Percentiles rank a stretch among this genome's conserved stretches.
phyloP scores from a whole-genome alignment of 92 coral and sea anemone genomes.

The Porites divaricata region DNA sequence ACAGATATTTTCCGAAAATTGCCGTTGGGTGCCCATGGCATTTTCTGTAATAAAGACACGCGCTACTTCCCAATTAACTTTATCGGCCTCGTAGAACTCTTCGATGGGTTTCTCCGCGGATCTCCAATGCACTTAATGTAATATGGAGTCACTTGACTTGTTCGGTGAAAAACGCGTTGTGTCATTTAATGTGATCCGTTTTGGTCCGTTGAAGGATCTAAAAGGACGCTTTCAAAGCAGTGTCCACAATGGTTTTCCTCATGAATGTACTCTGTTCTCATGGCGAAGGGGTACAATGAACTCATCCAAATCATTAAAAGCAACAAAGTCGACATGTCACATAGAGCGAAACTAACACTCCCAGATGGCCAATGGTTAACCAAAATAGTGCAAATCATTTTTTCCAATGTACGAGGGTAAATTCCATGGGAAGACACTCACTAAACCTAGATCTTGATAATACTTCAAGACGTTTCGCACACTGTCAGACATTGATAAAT shows the following conservation, averaged over 20 bases:
- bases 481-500: constrained; percentile 20
- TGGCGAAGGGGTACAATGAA: constrained; percentile 56
- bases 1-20: too few species aligned
- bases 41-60: constrained; percentile 56
- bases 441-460: constrained; percentile 48
- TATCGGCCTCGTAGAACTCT: not conserved
- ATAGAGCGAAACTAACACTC: constrained; percentile 58
- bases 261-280: constrained; percentile 27
- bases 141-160: constrained; percentile 2
- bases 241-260: constrained; percentile 43
- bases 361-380: constrained; percentile 53
- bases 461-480: constrained; percentile 34
- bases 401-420: constrained; percentile 36
- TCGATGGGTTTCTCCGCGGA: constrained; percentile 44
- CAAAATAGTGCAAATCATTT: constrained; percentile 45
- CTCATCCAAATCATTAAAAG: constrained; percentile 71
- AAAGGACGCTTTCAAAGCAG: constrained; percentile 55
- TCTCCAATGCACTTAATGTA: constrained; percentile 54
- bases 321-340: constrained; percentile 39
- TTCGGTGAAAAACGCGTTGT: constrained; percentile 3
- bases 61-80: constrained; percentile 29
- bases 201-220: constrained; percentile 22
- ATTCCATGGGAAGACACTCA: constrained; percentile 51
- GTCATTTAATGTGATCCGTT: not conserved
- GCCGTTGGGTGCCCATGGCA: too few species aligned